These are phyloP conservation scores for Toxonevra muliebris DNA, from an alignment of 2,888 invertebrate species.

Conservation along the genomic window DNA sequence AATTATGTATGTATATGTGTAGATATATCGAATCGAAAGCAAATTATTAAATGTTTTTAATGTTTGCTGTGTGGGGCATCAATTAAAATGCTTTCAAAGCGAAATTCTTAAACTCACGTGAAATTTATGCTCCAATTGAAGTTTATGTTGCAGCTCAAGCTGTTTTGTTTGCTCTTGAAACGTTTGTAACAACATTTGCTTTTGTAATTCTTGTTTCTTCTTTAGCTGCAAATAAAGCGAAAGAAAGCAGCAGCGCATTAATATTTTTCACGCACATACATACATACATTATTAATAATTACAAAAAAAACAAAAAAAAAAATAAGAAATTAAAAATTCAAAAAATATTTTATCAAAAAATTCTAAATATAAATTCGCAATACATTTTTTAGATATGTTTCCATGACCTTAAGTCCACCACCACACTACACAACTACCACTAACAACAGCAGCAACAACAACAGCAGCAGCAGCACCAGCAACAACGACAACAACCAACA, in stretches of 20 bases:
- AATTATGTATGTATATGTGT: no score
- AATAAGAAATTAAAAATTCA: slow-evolving; percentile 9
- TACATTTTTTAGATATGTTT: slow-evolving; percentile 49
- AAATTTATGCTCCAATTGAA: slow-evolving; percentile 87
- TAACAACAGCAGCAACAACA: neutral
- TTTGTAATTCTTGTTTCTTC: slow-evolving; percentile 92
- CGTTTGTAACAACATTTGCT: slow-evolving; percentile 88
- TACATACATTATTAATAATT: neutral
- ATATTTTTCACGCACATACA: slow-evolving; percentile 11
- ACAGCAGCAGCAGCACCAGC: no score
- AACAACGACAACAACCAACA: no score
- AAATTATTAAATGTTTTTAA: neutral
- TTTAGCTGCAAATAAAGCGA: slow-evolving; percentile 76
- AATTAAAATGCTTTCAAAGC: neutral
- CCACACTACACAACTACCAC: neutral
- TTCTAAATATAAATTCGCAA: slow-evolving; percentile 29
- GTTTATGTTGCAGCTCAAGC: slow-evolving; percentile 88
- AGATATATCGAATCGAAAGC: neutral
- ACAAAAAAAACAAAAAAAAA: slow-evolving; percentile 24
- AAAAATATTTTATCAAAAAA: slow-evolving; percentile 23
- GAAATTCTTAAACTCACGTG: slow-evolving; percentile 70
- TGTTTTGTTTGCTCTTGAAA: slow-evolving; percentile 93
- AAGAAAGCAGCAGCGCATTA: slow-evolving; percentile 19
- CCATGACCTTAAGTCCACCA: slow-evolving; percentile 52
- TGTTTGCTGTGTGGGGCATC: neutral